Base-by-base conservation (phyloP, 2,888 invertebrate genomes). In the Nymphalis urticae region DNA sequence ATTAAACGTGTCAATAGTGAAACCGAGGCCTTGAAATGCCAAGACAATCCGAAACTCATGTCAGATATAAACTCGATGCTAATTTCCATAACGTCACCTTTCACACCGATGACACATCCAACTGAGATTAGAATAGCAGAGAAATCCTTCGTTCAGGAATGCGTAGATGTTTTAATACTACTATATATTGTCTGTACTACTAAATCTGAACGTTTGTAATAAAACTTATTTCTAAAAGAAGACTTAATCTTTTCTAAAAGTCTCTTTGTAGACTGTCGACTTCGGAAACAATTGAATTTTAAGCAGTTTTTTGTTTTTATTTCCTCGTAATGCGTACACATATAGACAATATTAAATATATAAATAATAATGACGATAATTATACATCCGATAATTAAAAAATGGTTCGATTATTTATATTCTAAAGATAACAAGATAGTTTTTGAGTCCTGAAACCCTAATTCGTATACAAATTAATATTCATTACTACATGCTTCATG, bases 31-130 rank as follows among this genome's bases (percentile, higher is more conserved):
- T 89, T 88, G 88, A 87, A 88, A 87, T 83, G 78, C 80, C 77
- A 81, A 81, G 79, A 82, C 86, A 86, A 82, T 82, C 81, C 72
- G 76, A 76, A 77, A 80, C 82, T 85, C 85, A 82, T 87, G 87
- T 85, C 86, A 82, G 84, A 85, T 82, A 80, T 75, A 42, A 42
- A 79, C 85, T 84, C 87, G 86, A 87, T 86, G 76, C 85, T 85
- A 86, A 91, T 90, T 89, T 90, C 78, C 90, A 90, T 91, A 90
- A 75, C 81, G 86, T 89, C 87, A 90, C 91, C 90, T 90, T 90
- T 90, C 85, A 85, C 85, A 89, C 82, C 79, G 79, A 78, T 76
- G 76, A 72, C 73, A 75, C 74, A 75, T 76, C 72, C 64, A 59
- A 73, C 70, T 56, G 51, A 54, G 54, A 62, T 66, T 50, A 58